These are phyloP conservation scores for Sinocyclocheilus anophthalmus DNA, from an alignment of 2,113 vertebrate species.

Conservation along the genomic window DNA sequence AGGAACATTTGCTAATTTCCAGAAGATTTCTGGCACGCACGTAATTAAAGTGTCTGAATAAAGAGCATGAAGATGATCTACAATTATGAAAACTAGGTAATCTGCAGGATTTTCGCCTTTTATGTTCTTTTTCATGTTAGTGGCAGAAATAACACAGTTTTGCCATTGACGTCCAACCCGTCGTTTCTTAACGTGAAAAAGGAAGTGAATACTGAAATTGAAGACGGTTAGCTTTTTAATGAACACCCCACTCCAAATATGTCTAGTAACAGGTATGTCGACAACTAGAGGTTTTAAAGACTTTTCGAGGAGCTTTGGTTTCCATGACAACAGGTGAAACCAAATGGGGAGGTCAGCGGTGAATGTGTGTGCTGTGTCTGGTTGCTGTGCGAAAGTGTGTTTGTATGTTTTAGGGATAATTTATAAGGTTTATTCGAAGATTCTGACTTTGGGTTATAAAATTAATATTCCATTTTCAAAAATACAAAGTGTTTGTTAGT, in stretches of 20 bases:
- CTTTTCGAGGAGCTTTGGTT: slow-evolving; percentile 2
- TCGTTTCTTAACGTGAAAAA: not conserved
- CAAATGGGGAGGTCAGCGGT: slow-evolving; percentile 1
- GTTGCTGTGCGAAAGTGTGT: not conserved
- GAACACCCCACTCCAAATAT: not conserved
- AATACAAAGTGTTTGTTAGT: not conserved
- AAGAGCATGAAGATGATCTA: not conserved
- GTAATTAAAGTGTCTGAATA: slow-evolving; percentile 15
- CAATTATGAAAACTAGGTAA: not conserved
- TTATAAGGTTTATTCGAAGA: not conserved
- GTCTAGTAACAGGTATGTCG: not conserved
- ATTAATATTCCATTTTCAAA: not conserved
- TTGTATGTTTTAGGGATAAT: not conserved
- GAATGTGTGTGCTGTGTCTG: not conserved
- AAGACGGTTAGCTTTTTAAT: slow-evolving; percentile 10
- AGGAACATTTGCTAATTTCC: slow-evolving; percentile 2
- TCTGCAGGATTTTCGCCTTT: not conserved
- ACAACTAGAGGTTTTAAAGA: slow-evolving; percentile 13
- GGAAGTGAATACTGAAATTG: not conserved
- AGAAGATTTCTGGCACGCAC: not conserved
- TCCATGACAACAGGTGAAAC: slow-evolving; percentile 29
- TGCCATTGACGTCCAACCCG: not conserved
- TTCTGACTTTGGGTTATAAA: not conserved
- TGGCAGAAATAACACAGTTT: not conserved
- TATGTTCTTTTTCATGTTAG: not conserved